Evolutionary conservation across 2,113 vertebrate species (phyloP).

Genomic region (Calyptomena viridis): DNA sequence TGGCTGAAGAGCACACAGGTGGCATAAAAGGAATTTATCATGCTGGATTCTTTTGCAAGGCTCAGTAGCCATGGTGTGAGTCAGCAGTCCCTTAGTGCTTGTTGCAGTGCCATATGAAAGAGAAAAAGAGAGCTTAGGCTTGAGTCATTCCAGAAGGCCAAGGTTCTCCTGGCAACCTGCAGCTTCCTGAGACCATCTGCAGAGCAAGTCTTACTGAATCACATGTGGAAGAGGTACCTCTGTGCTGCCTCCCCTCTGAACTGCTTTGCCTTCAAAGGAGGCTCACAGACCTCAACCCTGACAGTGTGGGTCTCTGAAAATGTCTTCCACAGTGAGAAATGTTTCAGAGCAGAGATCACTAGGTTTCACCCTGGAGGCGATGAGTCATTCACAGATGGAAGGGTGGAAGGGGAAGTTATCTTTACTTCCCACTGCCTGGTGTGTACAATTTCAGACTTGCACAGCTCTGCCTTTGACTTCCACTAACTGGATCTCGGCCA

Average conservation of each 20-base stretch:
- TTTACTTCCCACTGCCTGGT: background rate
- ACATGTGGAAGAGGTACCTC: background rate
- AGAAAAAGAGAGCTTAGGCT: background rate
- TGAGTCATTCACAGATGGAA: background rate
- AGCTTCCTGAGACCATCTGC: background rate
- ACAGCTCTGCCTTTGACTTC: background rate
- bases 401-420: constrained; percentile 20
- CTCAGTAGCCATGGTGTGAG: background rate
- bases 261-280: background rate
- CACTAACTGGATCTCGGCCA: constrained; percentile 19
- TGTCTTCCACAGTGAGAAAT: background rate
- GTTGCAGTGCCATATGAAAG: background rate
- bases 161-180: background rate
- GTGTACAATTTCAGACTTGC: background rate
- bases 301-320: background rate
- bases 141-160: background rate
- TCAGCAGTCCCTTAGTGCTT: background rate
- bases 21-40: background rate
- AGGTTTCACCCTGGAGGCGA: background rate
- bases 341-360: background rate
- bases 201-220: background rate
- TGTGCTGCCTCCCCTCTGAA: background rate
- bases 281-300: background rate
- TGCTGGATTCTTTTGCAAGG: background rate
- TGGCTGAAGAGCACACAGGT: background rate